These are phyloP conservation scores for Poecilobothrus nobilitatus DNA, from an alignment of 2,888 invertebrate genomes.

Conservation along the genomic window DNA sequence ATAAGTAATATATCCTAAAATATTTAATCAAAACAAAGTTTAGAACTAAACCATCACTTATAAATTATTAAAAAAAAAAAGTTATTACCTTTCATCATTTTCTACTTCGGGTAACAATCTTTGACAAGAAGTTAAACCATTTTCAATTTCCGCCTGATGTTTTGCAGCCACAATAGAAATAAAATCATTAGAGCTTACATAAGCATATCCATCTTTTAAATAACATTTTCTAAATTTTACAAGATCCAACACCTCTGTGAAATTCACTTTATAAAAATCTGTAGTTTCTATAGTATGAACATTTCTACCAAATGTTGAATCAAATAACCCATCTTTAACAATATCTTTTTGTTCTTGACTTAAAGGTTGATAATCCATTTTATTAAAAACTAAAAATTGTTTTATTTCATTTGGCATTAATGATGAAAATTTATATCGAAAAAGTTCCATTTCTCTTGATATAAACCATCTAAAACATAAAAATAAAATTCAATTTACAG, in stretches of 20 bases:
- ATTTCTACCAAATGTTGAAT: constrained; percentile 50
- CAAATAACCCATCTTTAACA: constrained; percentile 52
- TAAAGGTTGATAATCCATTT: constrained; percentile 58
- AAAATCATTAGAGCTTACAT: constrained; percentile 76
- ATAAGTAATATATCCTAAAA: constrained; percentile 43
- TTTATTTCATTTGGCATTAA: constrained; percentile 52
- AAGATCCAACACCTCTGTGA: constrained; percentile 77
- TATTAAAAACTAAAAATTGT: constrained; percentile 58
- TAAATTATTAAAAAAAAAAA: too few relatives aligned
- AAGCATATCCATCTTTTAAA: constrained; percentile 74
- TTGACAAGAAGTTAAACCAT: constrained; percentile 34
- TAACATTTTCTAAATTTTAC: constrained; percentile 71
- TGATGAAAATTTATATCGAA: constrained; percentile 66
- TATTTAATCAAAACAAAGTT: not conserved
- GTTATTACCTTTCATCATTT: constrained; percentile 69
- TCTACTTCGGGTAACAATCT: constrained; percentile 64
- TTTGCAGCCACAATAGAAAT: constrained; percentile 70
- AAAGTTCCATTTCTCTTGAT: constrained; percentile 79
- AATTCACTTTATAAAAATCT: constrained; percentile 76
- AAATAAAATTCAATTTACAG: not conserved
- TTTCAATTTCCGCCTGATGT: constrained; percentile 52
- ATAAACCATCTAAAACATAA: constrained; percentile 66
- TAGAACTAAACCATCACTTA: too few relatives aligned
- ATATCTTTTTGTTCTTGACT: constrained; percentile 58
- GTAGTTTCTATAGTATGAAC: constrained; percentile 52